Base-by-base conservation (phyloP, 2,797 vertebrate species). In the Furcifer pardalis region DNA sequence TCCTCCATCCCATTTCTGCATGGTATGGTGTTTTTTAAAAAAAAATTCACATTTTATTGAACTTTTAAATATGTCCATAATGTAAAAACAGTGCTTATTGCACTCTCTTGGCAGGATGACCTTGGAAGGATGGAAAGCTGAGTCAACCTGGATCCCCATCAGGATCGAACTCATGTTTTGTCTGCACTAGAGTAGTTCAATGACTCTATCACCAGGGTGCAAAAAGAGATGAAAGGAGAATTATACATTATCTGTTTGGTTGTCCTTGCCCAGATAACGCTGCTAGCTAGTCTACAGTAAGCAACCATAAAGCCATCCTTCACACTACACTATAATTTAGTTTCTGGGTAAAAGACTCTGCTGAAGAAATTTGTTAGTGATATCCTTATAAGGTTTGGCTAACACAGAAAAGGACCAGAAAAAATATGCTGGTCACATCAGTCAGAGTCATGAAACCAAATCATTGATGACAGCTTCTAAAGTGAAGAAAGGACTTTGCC, bases 361-460 rank as follows among this genome's bases (percentile, higher is more conserved):
- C 7, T 10, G 23, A 46, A 46, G 1, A 62, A 60, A 72, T 84
- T 13, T 72, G 30, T 10, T 30, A n/a, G 37, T 42, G 15, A 62
- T 23, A 46, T 19, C 56, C 46, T 7, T 12, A 56, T 62, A 60
- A 44, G 60, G 17, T 60, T 60, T 60, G 27, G 65, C 23, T 44
- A 46, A 62, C 62, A 25, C 21, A 74, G 23, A 79, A 72, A 37
- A 49, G 32, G 59, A 78, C 35, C 32, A 30, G 42, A 17, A 49
- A 49, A 84, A 79, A 49, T 63, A 79, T 79, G 73, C 73, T 5
- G 32, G 62, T 86, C 30, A 66, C 32, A 79, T 78, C 85, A 60
- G 66, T 86, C 63, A 76, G 32, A 12, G 25, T 40, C 35, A 66
- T 30, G n/a, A 76, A 88, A 79, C n/a, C 27, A 37, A 78, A 30